phyloP scores from a whole-genome alignment of 1,140 invertebrate genomes.

The Asobara japonica region DNA sequence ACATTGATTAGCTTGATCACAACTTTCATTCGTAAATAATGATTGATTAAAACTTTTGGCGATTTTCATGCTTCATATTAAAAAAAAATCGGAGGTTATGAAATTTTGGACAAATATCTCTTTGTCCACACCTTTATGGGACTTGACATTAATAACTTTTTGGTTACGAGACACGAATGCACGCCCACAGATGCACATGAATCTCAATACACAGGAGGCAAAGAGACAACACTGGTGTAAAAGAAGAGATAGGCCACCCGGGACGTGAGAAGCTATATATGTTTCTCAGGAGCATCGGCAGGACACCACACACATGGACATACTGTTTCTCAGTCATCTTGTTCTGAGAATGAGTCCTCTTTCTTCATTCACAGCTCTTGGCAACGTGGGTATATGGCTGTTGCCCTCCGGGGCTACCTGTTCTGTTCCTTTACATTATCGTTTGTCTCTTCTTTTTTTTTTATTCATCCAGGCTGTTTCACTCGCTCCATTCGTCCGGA shows the following conservation, averaged over 20 bases:
- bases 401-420: slow-evolving; percentile 44
- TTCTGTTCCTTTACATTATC: slow-evolving; percentile 29
- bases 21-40: too few relatives aligned
- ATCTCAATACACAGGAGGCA: slow-evolving; percentile 5
- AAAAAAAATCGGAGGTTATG: too few relatives aligned
- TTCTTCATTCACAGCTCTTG: slow-evolving; percentile 41
- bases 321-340: background rate
- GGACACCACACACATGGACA: slow-evolving; percentile 9
- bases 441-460: slow-evolving; percentile 24
- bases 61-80: too few relatives aligned
- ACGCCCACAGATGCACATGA: background rate
- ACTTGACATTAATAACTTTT: background rate
- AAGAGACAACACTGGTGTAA: background rate
- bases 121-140: background rate
- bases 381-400: slow-evolving; percentile 26
- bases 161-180: background rate
- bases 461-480: background rate
- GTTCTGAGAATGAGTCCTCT: slow-evolving; percentile 42
- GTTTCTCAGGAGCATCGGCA: slow-evolving; percentile 37
- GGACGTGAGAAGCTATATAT: slow-evolving; percentile 26
- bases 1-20: too few relatives aligned
- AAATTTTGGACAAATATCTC: too few relatives aligned
- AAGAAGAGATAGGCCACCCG: slow-evolving; percentile 39
- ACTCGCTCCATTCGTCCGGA: slow-evolving; percentile 30
- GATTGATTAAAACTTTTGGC: too few relatives aligned